A percentile compares a stretch with the other conserved stretches of the same genome.
These are phyloP conservation scores for Globodera rostochiensis DNA, from an alignment of 1,140 invertebrate genomes.

Conservation along the genomic window DNA sequence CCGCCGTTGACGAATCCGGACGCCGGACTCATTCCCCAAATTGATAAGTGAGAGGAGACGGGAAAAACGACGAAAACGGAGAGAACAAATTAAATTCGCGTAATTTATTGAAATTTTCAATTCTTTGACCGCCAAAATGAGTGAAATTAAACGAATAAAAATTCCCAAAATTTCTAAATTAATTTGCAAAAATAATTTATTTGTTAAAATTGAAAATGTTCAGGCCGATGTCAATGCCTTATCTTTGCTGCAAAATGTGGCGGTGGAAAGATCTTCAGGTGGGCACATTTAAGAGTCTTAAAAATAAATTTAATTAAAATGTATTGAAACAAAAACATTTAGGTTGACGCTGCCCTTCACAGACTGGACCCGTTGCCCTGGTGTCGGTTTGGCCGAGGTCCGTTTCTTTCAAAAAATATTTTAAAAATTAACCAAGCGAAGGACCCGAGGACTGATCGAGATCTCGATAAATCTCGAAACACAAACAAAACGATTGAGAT, in stretches of 20 bases:
- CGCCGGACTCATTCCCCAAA: slow-evolving; percentile 63
- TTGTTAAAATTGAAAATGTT: background rate
- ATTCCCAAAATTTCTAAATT: background rate
- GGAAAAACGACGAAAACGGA: background rate
- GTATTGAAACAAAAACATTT: background rate
- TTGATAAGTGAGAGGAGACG: slow-evolving; percentile 41
- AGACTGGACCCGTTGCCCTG: slow-evolving; percentile 62
- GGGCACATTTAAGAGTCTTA: slow-evolving; percentile 26
- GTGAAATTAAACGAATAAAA: background rate
- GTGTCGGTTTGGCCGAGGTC: slow-evolving; percentile 58
- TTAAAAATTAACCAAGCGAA: background rate
- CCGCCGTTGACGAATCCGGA: slow-evolving; percentile 36
- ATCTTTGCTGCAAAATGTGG: slow-evolving; percentile 65
- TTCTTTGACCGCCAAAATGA: background rate
- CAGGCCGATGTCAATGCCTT: slow-evolving; percentile 60
- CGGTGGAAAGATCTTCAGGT: slow-evolving; percentile 64
- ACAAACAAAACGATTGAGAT: too few relatives aligned
- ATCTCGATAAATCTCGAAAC: too few relatives aligned
- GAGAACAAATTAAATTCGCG: too few relatives aligned
- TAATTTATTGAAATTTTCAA: background rate
- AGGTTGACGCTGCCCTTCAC: slow-evolving; percentile 64
- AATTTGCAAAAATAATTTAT: background rate
- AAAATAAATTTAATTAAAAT: slow-evolving; percentile 9
- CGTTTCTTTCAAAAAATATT: background rate
- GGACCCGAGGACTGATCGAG: too few relatives aligned